These are phyloP conservation scores for Siniperca obscura DNA, from an alignment of 2,797 vertebrate species.

Conservation along the genomic window DNA sequence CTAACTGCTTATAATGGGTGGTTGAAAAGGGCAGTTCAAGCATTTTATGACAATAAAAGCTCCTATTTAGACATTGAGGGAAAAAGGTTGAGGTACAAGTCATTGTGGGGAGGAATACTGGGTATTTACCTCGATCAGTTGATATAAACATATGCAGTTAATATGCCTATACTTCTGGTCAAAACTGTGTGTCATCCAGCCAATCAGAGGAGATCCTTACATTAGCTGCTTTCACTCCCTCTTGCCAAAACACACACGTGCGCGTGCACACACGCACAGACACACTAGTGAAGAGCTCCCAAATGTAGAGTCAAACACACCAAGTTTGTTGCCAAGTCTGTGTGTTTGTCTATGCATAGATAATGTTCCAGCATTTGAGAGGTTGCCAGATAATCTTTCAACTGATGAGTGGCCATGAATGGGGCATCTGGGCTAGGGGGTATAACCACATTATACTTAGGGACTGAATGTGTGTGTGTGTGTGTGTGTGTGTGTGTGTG, in stretches of 20 bases:
- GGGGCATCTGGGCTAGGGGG: conserved; percentile 58
- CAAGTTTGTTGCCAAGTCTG: conserved; percentile 14
- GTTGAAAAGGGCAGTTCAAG: background rate
- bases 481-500: conserved; percentile 5
- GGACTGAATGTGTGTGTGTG: background rate
- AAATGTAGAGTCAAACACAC: conserved; percentile 20
- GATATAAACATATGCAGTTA: conserved; percentile 2
- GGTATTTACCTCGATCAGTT: background rate
- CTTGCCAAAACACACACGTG: conserved; percentile 17
- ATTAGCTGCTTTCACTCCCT: conserved; percentile 16
- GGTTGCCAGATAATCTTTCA: conserved; percentile 57
- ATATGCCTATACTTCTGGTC: background rate
- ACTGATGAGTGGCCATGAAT: conserved; percentile 59
- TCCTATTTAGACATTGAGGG: background rate
- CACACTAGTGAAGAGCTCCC: background rate
- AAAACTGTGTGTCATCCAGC: background rate
- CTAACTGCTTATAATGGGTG: conserved; percentile 10
- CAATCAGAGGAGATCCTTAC: conserved; percentile 14
- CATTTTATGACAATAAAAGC: conserved; percentile 13
- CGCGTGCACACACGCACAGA: conserved; percentile 3
- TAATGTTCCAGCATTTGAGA: conserved; percentile 59
- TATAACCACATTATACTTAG: conserved; percentile 39
- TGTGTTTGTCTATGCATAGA: conserved; percentile 41
- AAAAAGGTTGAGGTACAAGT: background rate
- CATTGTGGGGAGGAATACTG: background rate